phyloP scores from a whole-genome alignment of 1,140 invertebrate genomes.

The Psilanteris sp. region DNA sequence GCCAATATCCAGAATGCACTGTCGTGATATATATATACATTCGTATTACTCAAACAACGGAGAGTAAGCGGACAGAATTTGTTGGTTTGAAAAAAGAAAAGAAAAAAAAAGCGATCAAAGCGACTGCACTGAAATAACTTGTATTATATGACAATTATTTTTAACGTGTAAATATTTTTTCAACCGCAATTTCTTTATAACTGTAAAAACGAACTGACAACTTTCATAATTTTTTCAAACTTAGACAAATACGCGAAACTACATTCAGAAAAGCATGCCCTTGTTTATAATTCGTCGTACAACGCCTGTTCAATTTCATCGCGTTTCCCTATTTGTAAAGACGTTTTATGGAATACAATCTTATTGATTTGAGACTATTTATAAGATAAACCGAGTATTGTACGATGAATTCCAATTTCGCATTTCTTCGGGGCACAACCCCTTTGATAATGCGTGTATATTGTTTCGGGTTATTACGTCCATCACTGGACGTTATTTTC shows the following conservation, averaged over 20 bases:
- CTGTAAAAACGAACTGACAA: constrained; percentile 1
- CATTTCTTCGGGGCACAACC: neutral
- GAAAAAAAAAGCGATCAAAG: too few species aligned
- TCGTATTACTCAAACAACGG: constrained; percentile 2
- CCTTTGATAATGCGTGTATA: constrained; percentile 1
- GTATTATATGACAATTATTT: constrained; percentile 36
- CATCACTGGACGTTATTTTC: constrained; percentile 72
- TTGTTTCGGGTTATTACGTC: constrained; percentile 48
- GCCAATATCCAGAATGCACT: constrained; percentile 46
- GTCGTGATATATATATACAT: constrained; percentile 8
- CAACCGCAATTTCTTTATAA: constrained; percentile 1
- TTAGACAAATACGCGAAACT: constrained; percentile 6
- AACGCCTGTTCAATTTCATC: too few species aligned
- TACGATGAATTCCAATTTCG: neutral
- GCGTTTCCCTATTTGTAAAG: too few species aligned
- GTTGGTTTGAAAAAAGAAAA: constrained; percentile 35
- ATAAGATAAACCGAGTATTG: too few species aligned
- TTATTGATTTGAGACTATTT: too few species aligned
- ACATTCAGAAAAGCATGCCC: too few species aligned
- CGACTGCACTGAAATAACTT: constrained; percentile 3
- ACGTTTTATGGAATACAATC: too few species aligned
- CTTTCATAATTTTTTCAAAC: constrained; percentile 23
- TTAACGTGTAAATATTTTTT: constrained; percentile 32
- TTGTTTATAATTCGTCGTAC: too few species aligned
- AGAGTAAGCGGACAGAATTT: constrained; percentile 6